A percentile compares a stretch with the other conserved stretches of the same genome.
phyloP scores from a whole-genome alignment of 2,888 invertebrate species.

The Epicampocera succincta region DNA sequence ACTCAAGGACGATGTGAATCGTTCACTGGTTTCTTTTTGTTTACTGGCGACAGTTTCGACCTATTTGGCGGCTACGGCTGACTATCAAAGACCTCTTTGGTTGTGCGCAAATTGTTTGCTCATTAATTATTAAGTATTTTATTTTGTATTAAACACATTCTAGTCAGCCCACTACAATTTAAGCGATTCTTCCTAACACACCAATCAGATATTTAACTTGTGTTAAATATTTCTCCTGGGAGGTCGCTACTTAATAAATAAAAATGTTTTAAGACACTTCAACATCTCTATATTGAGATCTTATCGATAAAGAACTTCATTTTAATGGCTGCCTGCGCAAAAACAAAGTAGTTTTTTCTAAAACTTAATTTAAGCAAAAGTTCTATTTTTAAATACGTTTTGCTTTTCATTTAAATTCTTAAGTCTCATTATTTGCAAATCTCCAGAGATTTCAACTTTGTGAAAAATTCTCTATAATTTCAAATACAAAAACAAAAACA shows the following conservation, averaged over 20 bases:
- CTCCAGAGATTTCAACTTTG: conserved; percentile 45
- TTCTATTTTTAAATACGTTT: conserved; percentile 7
- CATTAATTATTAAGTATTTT: too few relatives aligned
- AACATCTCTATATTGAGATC: conserved; percentile 4
- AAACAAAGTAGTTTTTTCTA: not conserved
- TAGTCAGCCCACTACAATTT: too few relatives aligned
- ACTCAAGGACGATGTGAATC: too few relatives aligned
- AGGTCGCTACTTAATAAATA: conserved; percentile 19
- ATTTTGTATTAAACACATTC: too few relatives aligned
- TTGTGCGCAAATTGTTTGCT: too few relatives aligned
- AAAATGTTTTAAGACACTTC: conserved; percentile 49
- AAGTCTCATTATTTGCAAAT: conserved; percentile 40
- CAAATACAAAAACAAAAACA: not conserved
- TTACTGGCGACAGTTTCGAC: too few relatives aligned
- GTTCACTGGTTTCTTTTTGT: too few relatives aligned
- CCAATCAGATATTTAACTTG: too few relatives aligned
- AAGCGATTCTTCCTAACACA: too few relatives aligned
- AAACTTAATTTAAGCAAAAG: conserved; percentile 36
- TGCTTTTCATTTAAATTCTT: conserved; percentile 30
- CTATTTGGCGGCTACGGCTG: too few relatives aligned
- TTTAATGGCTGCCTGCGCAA: not conserved
- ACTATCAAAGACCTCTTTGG: too few relatives aligned
- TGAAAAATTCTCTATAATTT: conserved; percentile 36
- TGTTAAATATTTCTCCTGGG: conserved; percentile 30
- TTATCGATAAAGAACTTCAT: not conserved